Evolutionary conservation across 2,797 vertebrate species (phyloP).

Genomic region (Neosalanx taihuensis): DNA sequence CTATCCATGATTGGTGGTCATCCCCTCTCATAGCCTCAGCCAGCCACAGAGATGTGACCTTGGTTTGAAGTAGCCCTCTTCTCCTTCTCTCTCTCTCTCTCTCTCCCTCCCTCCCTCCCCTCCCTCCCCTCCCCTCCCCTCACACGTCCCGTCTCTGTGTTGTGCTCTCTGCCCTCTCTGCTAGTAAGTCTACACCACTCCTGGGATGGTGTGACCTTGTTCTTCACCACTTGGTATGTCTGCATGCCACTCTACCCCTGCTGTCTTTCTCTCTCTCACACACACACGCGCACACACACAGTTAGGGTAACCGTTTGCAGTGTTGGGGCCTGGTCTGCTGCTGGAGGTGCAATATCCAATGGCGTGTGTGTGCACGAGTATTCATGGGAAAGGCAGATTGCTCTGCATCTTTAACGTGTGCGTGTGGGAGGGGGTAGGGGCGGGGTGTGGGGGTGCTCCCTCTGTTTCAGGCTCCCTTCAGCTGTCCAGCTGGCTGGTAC

Average conservation of each 20-base stretch:
- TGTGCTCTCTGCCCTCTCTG: slow-evolving; percentile 37
- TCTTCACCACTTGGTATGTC: slow-evolving; percentile 68
- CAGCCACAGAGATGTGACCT: slow-evolving; percentile 68
- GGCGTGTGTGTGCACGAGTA: slow-evolving; percentile 29
- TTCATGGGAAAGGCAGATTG: slow-evolving; percentile 11
- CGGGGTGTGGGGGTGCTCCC: slow-evolving; percentile 43
- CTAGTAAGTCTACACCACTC: slow-evolving; percentile 77
- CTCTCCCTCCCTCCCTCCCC: too few relatives aligned
- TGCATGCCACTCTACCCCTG: slow-evolving; percentile 39
- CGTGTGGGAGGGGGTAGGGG: slow-evolving; percentile 40
- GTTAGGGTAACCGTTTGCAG: not conserved
- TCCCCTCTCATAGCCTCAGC: slow-evolving; percentile 44
- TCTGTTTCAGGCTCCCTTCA: slow-evolving; percentile 61
- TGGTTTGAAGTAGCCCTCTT: slow-evolving; percentile 74
- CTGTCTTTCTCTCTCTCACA: slow-evolving; percentile 13
- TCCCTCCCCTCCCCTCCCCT: too few relatives aligned
- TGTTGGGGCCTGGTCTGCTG: slow-evolving; percentile 8
- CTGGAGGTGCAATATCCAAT: not conserved
- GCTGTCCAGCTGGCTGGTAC: slow-evolving; percentile 67
- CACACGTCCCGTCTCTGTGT: not conserved
- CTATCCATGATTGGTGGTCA: slow-evolving; percentile 34
- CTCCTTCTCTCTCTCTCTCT: not conserved
- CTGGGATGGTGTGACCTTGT: slow-evolving; percentile 74
- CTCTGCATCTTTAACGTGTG: slow-evolving; percentile 36
- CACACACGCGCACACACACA: slow-evolving; percentile 40